These are phyloP conservation scores for Aphidius ervi DNA, from an alignment of 1,140 invertebrate species.

Conservation along the genomic window DNA sequence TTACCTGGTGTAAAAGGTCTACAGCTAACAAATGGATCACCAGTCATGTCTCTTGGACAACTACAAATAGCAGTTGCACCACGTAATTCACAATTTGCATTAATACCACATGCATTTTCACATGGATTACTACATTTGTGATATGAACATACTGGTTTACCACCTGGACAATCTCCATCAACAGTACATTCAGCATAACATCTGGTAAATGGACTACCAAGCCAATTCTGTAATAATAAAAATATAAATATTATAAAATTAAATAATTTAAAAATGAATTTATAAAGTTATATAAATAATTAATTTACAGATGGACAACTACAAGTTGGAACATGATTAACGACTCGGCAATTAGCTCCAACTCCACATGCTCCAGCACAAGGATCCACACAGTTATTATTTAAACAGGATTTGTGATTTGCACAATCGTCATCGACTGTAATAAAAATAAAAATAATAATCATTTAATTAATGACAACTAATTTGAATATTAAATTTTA, in stretches of 20 bases:
- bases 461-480: conserved; percentile 1
- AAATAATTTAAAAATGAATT: conserved; percentile 52
- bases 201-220: conserved; percentile 67
- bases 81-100: conserved; percentile 74
- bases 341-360: conserved; percentile 60
- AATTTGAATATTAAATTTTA: conserved; percentile 4
- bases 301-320: conserved; percentile 60
- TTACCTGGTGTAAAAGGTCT: conserved; percentile 72
- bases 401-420: conserved; percentile 52
- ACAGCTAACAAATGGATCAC: conserved; percentile 78
- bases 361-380: conserved; percentile 59
- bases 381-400: conserved; percentile 59
- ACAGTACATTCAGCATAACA: conserved; percentile 72
- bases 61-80: conserved; percentile 76
- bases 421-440: conserved; percentile 52
- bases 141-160: conserved; percentile 75
- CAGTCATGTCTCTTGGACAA: conserved; percentile 81
- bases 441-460: conserved; percentile 22
- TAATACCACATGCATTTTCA: conserved; percentile 72
- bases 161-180: conserved; percentile 69
- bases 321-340: conserved; percentile 63
- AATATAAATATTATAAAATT: conserved; percentile 23
- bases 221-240: conserved; percentile 58
- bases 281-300: conserved; percentile 14
- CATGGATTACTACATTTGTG: conserved; percentile 78